Evolutionary conservation across 2,888 invertebrate species (phyloP).

Genomic region (Cosmia trapezina): DNA sequence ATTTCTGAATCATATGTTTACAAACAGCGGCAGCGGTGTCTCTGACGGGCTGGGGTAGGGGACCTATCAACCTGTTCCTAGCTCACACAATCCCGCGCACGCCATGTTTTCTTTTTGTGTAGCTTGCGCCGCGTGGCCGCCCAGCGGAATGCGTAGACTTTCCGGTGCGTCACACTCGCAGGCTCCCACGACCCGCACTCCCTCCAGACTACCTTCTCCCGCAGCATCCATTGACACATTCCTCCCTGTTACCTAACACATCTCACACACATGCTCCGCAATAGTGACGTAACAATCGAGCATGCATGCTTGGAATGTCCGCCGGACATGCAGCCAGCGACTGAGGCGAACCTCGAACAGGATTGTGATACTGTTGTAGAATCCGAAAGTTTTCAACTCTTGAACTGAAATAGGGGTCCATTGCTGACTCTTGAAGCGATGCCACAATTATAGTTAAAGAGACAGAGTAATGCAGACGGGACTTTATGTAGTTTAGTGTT

Average conservation of each 20-base stretch:
- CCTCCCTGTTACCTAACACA: conserved; percentile 2
- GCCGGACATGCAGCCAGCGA: conserved; percentile 65
- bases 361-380: conserved; percentile 35
- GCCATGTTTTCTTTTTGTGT: conserved; percentile 48
- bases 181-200: conserved; percentile 65
- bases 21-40: conserved; percentile 17
- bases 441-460: background rate
- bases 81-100: conserved; percentile 20
- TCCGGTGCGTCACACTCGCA: conserved; percentile 68
- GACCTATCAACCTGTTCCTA: conserved; percentile 39
- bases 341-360: conserved; percentile 38
- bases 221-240: conserved; percentile 53
- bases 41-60: conserved; percentile 15
- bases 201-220: conserved; percentile 46
- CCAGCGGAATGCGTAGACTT: conserved; percentile 63
- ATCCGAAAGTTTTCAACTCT: conserved; percentile 2
- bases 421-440: conserved; percentile 37
- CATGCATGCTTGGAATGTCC: conserved; percentile 72
- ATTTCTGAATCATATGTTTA: conserved; percentile 35
- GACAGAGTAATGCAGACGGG: conserved; percentile 50
- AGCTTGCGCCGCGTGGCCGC: conserved; percentile 40
- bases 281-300: conserved; percentile 46
- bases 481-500: conserved; percentile 2
- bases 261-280: conserved; percentile 29
- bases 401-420: conserved; percentile 42